Evolutionary conservation across 1,140 invertebrate species (phyloP).

Genomic region (Lamellibrachia luymesi): DNA sequence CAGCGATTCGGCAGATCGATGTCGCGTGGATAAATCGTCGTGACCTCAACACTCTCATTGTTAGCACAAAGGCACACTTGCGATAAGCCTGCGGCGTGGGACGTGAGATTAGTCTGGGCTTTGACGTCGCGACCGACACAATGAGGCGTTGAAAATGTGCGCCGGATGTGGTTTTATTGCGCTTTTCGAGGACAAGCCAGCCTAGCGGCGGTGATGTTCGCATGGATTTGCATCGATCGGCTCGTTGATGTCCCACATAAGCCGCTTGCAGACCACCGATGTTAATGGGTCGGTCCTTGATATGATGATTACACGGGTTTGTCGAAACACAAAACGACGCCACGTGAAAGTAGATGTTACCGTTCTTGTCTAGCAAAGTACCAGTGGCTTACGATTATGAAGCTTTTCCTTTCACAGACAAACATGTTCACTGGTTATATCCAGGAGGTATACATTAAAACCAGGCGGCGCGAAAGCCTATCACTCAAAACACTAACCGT

Average conservation of each 20-base stretch:
- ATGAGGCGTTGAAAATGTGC: neutral
- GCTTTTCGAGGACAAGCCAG: neutral
- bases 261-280: neutral
- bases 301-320: neutral
- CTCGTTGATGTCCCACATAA: neutral
- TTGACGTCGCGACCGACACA: neutral
- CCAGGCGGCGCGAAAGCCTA: neutral
- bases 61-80: neutral
- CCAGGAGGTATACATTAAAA: neutral
- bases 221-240: neutral
- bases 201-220: neutral
- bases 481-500: neutral
- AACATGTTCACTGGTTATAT: neutral
- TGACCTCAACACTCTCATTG: neutral
- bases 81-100: neutral
- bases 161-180: neutral
- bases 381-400: neutral
- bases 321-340: neutral
- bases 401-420: neutral
- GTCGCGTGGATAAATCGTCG: neutral
- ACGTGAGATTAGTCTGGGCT: neutral
- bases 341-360: neutral
- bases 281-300: neutral
- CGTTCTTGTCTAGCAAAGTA: neutral
- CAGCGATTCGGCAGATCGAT: neutral